Evolutionary conservation across 2,888 invertebrate species (phyloP).

Genomic region (Caenorhabditis virilis): DNA sequence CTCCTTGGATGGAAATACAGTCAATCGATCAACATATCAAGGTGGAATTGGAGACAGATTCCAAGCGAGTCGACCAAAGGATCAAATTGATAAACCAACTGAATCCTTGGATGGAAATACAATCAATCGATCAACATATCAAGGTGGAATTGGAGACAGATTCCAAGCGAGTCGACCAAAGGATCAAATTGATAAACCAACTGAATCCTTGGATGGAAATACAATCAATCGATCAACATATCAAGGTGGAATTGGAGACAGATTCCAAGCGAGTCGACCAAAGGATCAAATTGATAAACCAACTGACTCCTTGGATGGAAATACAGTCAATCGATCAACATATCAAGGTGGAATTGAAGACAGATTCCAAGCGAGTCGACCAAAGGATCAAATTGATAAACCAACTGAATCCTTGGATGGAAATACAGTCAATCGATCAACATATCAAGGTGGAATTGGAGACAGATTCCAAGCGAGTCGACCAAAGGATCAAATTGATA

Average conservation of each 20-base stretch:
- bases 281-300: conserved; percentile 6
- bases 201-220: conserved; percentile 2
- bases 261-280: conserved; percentile 3
- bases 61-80: conserved; percentile 6
- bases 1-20: conserved; percentile 3
- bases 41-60: conserved; percentile 8
- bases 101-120: conserved; percentile 6
- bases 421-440: conserved; percentile 10
- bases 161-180: conserved; percentile 6
- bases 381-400: conserved; percentile 8
- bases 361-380: conserved; percentile 5
- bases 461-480: conserved; percentile 10
- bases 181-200: conserved; percentile 5
- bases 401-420: conserved; percentile 6
- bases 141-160: conserved; percentile 9
- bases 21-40: conserved; percentile 13
- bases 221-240: conserved; percentile 12
- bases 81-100: conserved; percentile 2
- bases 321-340: conserved; percentile 8
- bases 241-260: conserved; percentile 9
- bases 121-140: conserved; percentile 10
- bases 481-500: conserved; percentile 12
- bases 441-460: conserved; percentile 14
- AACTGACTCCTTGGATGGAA: conserved; percentile 2
- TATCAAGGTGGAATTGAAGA: conserved; percentile 16